Evolutionary conservation across 2,113 vertebrate species (phyloP).

Genomic region (Pan paniscus): DNA sequence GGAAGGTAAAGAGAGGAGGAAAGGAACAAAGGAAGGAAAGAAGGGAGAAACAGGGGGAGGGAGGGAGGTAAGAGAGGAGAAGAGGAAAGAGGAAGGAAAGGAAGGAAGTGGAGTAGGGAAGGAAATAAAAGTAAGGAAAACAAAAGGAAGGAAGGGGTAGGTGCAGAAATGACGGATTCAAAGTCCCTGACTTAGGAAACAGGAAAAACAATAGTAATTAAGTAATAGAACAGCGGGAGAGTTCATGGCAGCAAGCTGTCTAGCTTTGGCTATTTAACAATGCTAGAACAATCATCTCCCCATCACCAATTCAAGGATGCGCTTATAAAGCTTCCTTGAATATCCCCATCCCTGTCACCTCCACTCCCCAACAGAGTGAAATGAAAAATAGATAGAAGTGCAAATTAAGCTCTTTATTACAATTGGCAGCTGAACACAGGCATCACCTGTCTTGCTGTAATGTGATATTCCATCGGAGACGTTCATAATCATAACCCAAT

Average conservation of each 20-base stretch:
- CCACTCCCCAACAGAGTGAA: not conserved
- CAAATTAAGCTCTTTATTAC: constrained; percentile 58
- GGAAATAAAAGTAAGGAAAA: not conserved
- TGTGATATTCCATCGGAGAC: constrained; percentile 53
- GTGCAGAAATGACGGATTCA: not conserved
- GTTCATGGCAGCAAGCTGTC: not conserved
- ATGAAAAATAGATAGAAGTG: constrained; percentile 30
- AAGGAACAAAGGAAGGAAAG: not conserved
- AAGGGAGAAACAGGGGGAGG: not conserved
- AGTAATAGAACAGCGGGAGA: not conserved
- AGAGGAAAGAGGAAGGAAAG: not conserved
- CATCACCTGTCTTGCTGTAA: constrained; percentile 17
- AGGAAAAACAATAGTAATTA: not conserved
- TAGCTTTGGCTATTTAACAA: not conserved
- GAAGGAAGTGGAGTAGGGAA: not conserved
- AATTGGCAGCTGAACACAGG: constrained; percentile 49
- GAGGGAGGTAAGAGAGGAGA: not conserved
- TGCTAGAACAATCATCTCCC: not conserved
- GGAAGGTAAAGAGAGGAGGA: not conserved
- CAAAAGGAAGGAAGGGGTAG: not conserved
- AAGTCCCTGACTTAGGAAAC: not conserved
- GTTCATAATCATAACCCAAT: constrained; percentile 40
- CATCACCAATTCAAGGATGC: constrained; percentile 19
- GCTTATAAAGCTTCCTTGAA: not conserved
- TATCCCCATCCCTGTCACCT: not conserved